Percentiles rank a stretch among this genome's conserved stretches.
Conservation (phyloP, 2,888 invertebrate genomes). For the Polyommatus iphigenia region DNA sequence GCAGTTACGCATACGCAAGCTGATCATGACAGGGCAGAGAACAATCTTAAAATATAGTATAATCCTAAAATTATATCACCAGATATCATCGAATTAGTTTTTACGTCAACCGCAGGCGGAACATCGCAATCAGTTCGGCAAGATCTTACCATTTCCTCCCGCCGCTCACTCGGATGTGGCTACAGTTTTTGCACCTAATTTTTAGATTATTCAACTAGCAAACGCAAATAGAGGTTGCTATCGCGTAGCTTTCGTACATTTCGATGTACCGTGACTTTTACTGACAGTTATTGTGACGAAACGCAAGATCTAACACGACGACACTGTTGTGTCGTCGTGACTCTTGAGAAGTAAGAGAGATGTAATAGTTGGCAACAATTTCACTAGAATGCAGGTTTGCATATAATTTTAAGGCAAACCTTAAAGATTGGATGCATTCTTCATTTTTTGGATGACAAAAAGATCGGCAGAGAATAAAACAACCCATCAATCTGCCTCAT, state of each 20-base stretch:
- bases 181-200: constrained; percentile 23
- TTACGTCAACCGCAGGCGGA: constrained; percentile 14
- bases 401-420: no score
- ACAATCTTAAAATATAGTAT: not conserved
- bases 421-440: no score
- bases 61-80: not conserved
- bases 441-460: no score
- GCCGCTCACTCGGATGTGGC: constrained; percentile 23
- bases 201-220: not conserved
- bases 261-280: not conserved
- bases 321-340: no score
- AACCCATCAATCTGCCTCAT: no score
- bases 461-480: no score
- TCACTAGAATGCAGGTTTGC: no score
- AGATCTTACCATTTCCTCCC: constrained; percentile 26
- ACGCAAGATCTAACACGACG: no score
- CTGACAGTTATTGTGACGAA: no score
- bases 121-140: constrained; percentile 28
- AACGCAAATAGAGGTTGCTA: not conserved
- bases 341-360: no score
- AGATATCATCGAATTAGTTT: not conserved
- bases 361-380: no score
- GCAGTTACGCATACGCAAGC: not conserved
- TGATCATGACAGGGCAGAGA: not conserved
- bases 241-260: not conserved